Conservation (phyloP, 2,797 vertebrate genomes). For the Tympanoctomys barrerae region DNA sequence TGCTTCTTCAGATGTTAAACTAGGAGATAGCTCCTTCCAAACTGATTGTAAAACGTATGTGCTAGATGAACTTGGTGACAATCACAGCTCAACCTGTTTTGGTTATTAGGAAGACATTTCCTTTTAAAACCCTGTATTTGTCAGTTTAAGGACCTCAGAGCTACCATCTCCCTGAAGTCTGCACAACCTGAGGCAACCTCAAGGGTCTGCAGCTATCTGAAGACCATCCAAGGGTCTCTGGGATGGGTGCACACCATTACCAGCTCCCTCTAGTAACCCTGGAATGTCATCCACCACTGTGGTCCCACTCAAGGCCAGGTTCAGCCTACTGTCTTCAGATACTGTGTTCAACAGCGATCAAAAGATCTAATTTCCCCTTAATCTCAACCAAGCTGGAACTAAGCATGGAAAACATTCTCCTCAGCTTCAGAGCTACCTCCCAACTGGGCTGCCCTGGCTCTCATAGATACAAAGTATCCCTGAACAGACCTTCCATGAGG, state of each 20-base stretch:
- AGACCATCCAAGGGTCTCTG: not conserved
- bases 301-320: not conserved
- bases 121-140: not conserved
- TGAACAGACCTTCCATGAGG: not conserved
- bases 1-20: not conserved
- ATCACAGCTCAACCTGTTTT: not conserved
- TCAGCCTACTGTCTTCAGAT: not conserved
- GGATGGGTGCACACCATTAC: not conserved
- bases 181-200: not conserved
- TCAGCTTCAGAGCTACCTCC: not conserved
- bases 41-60: not conserved
- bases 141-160: not conserved
- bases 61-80: not conserved
- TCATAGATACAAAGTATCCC: not conserved
- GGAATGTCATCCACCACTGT: not conserved
- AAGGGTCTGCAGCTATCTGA: not conserved
- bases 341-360: not conserved
- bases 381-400: not conserved
- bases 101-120: conserved; percentile 15
- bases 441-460: not conserved
- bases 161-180: not conserved
- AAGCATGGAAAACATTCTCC: not conserved
- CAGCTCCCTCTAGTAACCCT: not conserved
- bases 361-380: not conserved
- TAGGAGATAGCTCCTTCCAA: not conserved